Conservation (phyloP, 2,888 invertebrate species). For the Cordylochernes scorpioides region DNA sequence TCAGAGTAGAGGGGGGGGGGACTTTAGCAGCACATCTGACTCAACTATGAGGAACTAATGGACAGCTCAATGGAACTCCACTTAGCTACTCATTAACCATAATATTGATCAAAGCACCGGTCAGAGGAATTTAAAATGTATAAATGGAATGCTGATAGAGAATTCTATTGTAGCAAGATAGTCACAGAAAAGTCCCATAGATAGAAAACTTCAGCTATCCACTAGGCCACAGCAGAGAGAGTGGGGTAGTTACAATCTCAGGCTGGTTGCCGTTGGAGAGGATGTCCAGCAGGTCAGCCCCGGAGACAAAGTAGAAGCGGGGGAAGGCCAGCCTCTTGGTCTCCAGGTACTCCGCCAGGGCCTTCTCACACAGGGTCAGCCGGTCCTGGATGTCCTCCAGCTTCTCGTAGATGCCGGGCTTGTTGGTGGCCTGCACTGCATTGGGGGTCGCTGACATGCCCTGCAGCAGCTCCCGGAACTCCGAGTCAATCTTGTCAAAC, state of each 20-base stretch:
- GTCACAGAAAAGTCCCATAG: conserved; percentile 2
- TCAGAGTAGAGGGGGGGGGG: too few species aligned
- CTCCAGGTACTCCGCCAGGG: conserved; percentile 81
- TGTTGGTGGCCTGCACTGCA: conserved; percentile 69
- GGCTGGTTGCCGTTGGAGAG: conserved; percentile 87
- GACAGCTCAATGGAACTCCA: too few species aligned
- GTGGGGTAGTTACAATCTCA: too few species aligned
- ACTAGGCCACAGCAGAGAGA: too few species aligned
- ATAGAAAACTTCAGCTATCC: conserved; percentile 24
- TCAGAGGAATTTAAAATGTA: too few species aligned
- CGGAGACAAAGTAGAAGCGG: conserved; percentile 86
- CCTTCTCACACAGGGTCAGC: conserved; percentile 75
- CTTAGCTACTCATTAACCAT: too few species aligned
- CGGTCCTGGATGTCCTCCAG: conserved; percentile 58
- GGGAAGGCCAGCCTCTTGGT: conserved; percentile 87
- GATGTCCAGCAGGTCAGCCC: conserved; percentile 75
- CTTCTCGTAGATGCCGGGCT: conserved; percentile 44
- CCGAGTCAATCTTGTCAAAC: conserved; percentile 65
- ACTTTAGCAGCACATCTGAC: too few species aligned
- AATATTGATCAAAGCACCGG: too few species aligned
- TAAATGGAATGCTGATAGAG: too few species aligned
- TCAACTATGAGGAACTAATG: too few species aligned
- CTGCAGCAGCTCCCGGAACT: conserved; percentile 56
- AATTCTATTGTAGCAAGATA: too few species aligned
- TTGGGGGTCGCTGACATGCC: conserved; percentile 56